Conservation (phyloP, 1,140 invertebrate species). For the Dendrolimus kikuchii region DNA sequence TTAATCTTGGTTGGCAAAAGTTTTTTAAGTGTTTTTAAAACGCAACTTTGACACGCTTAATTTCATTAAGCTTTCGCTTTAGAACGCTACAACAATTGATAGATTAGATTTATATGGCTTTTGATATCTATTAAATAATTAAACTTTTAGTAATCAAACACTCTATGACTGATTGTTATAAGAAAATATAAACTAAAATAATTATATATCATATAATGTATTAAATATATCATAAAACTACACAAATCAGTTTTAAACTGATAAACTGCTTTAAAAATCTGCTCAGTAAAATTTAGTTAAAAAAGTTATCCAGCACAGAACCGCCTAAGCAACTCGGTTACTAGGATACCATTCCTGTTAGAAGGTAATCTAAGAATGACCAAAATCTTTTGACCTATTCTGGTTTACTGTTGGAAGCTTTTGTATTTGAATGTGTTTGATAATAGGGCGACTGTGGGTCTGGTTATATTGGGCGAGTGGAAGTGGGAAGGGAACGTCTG, state of each 20-base stretch:
- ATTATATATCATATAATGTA: no score
- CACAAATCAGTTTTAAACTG: not conserved
- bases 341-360: constrained; percentile 41
- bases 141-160: no score
- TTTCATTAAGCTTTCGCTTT: no score
- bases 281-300: not conserved
- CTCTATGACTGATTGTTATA: no score
- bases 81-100: no score
- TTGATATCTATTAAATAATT: no score
- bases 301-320: constrained; percentile 22
- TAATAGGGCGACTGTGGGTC: constrained; percentile 38
- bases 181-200: no score
- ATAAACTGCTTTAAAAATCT: not conserved
- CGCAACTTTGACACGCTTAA: no score
- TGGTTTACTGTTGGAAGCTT: constrained; percentile 14
- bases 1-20: no score
- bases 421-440: constrained; percentile 20
- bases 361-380: constrained; percentile 31
- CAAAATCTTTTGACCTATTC: not conserved
- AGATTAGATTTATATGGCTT: no score
- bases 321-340: constrained; percentile 40
- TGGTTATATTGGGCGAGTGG: constrained; percentile 43
- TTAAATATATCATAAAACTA: no score
- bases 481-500: constrained; percentile 51
- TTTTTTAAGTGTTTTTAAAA: no score